Conservation (phyloP, 2,888 invertebrate species). For the Chloroclysta siterata region DNA sequence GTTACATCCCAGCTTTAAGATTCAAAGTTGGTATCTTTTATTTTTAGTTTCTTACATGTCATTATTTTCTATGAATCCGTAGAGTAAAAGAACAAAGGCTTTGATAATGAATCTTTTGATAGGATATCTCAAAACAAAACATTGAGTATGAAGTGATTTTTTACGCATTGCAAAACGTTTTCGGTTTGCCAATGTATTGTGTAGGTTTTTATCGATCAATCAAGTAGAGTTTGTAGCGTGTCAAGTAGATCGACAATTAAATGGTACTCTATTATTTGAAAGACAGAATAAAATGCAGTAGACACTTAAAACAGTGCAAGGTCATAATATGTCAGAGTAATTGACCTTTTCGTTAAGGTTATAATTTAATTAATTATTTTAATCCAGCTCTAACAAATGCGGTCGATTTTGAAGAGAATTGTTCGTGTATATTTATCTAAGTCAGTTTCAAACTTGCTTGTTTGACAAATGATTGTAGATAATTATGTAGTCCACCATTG, state of each 20-base stretch:
- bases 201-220: conserved; percentile 35
- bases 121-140: conserved; percentile 29
- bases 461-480: conserved; percentile 38
- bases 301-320: conserved; percentile 43
- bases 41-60: not conserved
- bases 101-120: conserved; percentile 35
- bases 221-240: conserved; percentile 19
- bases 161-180: conserved; percentile 37
- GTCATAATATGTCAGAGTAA: conserved; percentile 39
- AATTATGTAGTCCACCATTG: conserved; percentile 26
- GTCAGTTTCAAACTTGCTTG: conserved; percentile 37
- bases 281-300: conserved; percentile 1
- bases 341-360: conserved; percentile 67
- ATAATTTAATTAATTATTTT: conserved; percentile 63
- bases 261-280: conserved; percentile 13
- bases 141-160: conserved; percentile 41
- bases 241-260: conserved; percentile 6
- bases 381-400: conserved; percentile 41
- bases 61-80: not conserved
- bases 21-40: not conserved
- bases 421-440: conserved; percentile 46
- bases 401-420: conserved; percentile 26
- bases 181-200: conserved; percentile 29
- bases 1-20: not conserved
- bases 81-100: conserved; percentile 31